Percentiles rank a stretch among this genome's conserved stretches.
Evolutionary conservation across 2,113 vertebrate genomes (phyloP).

Genomic region (Stigmatopora argus): DNA sequence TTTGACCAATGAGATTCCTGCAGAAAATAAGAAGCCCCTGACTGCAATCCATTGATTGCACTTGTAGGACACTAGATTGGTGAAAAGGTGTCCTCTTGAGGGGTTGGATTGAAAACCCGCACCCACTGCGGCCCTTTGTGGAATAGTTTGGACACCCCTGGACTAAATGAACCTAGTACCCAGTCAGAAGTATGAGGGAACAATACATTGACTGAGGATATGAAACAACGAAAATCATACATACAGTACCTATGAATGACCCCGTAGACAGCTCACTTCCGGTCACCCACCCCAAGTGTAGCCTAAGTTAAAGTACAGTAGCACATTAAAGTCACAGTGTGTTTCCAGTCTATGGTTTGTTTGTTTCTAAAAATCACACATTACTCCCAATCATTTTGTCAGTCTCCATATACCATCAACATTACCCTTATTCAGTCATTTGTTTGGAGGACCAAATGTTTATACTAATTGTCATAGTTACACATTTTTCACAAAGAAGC

Average conservation of each 20-base stretch:
- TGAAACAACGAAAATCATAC: not conserved
- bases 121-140: too few relatives aligned
- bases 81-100: too few relatives aligned
- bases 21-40: too few relatives aligned
- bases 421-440: not conserved
- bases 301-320: not conserved
- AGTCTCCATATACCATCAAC: not conserved
- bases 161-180: constrained; percentile 5
- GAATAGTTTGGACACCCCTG: too few relatives aligned
- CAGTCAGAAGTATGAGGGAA: constrained; percentile 3
- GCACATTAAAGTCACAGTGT: constrained; percentile 6
- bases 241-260: not conserved
- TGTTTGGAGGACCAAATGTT: not conserved
- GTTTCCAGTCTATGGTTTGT: not conserved
- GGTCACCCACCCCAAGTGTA: not conserved
- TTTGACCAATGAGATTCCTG: too few relatives aligned
- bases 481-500: not conserved
- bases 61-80: too few relatives aligned
- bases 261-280: not conserved
- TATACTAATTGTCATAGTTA: not conserved
- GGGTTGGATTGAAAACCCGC: too few relatives aligned
- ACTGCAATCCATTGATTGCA: too few relatives aligned
- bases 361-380: not conserved
- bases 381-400: not conserved
- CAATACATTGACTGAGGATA: constrained; percentile 30